Base-by-base conservation (phyloP, 2,888 invertebrate species). In the Syrista parreyssii region DNA sequence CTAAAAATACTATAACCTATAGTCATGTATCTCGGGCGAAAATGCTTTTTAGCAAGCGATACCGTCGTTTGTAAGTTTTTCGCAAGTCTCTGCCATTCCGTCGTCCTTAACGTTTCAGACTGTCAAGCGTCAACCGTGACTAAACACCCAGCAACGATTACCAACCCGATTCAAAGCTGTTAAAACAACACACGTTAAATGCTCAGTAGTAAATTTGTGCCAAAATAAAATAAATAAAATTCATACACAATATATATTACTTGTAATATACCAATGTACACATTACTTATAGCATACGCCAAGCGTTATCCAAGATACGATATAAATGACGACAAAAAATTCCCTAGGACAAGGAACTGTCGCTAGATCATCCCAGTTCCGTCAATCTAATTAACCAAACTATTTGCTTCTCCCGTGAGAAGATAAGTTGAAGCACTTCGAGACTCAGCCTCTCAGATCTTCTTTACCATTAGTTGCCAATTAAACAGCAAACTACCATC, bases 1-100 rank as follows among this genome's bases (percentile, higher is more conserved):
- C 71, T 31, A 71, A 71, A 71, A 71, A 71, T 71, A 71, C 31
- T 55, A 23, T 23, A 55, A 9, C 6, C 3, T 55, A 3, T 23
- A 9, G 23, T 23, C 9, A 23, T 23, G 82, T 80, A 76, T 82
- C 82, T 82, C 74, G 77, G 73, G 36, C 72, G 82, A 80, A 79
- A 78, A 75, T 55, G 55, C 55, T 55, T 55, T 55, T 23, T 55
- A 55, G 23, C 55, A 55, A 55, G 23, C 23, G 6, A 23, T 23
- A 23, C 2, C 55, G 55, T 55, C 6, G 6, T 55, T 40, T 55
- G 23, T 9, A 55, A 55, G 55, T 55, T 55, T 23, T 55, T 55
- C 55, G 23, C 55, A 2, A 55, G 23, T 9, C 23, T 34, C 34
- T 6, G 12, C 36, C 36, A 12, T 40, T 15, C 36, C 12, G 4